phyloP scores from a whole-genome alignment of 2,113 vertebrate genomes.

The Ciconia maguari region DNA sequence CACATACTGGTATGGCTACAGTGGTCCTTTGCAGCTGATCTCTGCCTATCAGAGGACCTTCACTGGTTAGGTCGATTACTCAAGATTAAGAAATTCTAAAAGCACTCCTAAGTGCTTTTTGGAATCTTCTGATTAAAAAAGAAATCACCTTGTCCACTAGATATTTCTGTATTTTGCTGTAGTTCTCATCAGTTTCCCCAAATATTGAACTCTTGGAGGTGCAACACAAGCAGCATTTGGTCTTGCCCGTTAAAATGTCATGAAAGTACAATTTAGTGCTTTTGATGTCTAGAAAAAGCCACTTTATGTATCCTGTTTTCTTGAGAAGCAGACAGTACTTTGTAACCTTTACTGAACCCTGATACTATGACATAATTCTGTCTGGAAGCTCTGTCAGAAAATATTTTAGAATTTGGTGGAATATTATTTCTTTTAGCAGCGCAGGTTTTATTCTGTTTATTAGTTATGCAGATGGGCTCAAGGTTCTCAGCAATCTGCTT shows the following conservation, averaged over 20 bases:
- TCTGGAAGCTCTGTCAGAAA: neutral
- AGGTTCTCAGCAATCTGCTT: neutral
- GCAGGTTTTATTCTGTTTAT: neutral
- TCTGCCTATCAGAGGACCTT: neutral
- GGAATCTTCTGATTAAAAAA: neutral
- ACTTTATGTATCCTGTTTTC: neutral
- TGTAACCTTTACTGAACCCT: neutral
- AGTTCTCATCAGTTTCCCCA: neutral
- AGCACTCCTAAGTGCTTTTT: neutral
- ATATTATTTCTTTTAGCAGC: neutral
- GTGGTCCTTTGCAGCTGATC: neutral
- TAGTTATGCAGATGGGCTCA: neutral
- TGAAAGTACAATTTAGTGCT: neutral
- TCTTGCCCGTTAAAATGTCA: neutral
- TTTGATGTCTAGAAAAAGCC: neutral
- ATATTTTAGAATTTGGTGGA: neutral
- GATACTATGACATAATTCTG: neutral
- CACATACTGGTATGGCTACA: neutral
- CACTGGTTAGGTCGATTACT: neutral
- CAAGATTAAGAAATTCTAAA: neutral
- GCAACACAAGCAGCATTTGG: neutral
- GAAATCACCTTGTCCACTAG: neutral
- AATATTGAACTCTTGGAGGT: neutral
- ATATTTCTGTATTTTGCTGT: neutral
- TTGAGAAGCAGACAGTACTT: neutral